Conservation (phyloP, 2,888 invertebrate genomes). For the Chorisops tibialis region DNA sequence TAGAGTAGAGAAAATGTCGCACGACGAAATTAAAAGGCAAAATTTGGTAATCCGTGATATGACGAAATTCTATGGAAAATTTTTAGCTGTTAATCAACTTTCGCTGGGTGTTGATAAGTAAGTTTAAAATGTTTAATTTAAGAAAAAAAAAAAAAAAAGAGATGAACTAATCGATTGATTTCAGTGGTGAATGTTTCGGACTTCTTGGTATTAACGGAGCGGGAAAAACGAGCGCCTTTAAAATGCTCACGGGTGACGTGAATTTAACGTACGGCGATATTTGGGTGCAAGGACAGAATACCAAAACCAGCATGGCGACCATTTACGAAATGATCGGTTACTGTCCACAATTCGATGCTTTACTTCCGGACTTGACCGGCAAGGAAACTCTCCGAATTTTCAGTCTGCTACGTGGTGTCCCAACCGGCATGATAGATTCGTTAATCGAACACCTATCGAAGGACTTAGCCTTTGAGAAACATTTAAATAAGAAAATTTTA, state of each 20-base stretch:
- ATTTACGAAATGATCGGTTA: conserved; percentile 57
- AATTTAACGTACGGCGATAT: conserved; percentile 65
- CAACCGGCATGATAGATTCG: conserved; percentile 37
- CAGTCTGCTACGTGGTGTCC: conserved; percentile 59
- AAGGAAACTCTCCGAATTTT: conserved; percentile 62
- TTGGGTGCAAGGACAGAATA: conserved; percentile 57
- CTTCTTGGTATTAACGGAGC: conserved; percentile 75
- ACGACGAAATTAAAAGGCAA: conserved; percentile 49
- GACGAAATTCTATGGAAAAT: conserved; percentile 66
- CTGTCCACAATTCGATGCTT: conserved; percentile 68
- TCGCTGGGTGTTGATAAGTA: conserved; percentile 49
- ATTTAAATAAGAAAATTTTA: conserved; percentile 59
- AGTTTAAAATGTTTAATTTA: neutral
- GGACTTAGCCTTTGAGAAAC: conserved; percentile 58
- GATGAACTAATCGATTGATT: neutral
- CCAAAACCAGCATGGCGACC: conserved; percentile 53
- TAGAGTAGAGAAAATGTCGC: conserved; percentile 52
- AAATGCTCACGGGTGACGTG: conserved; percentile 78
- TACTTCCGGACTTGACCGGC: conserved; percentile 63
- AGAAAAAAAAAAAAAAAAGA: neutral
- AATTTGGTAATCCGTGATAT: conserved; percentile 57
- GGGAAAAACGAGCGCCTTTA: conserved; percentile 78
- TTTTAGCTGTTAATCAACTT: conserved; percentile 70
- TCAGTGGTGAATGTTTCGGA: conserved; percentile 67
- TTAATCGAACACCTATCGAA: conserved; percentile 53